Conservation (phyloP, 2,888 invertebrate species). For the Syritta pipiens region DNA sequence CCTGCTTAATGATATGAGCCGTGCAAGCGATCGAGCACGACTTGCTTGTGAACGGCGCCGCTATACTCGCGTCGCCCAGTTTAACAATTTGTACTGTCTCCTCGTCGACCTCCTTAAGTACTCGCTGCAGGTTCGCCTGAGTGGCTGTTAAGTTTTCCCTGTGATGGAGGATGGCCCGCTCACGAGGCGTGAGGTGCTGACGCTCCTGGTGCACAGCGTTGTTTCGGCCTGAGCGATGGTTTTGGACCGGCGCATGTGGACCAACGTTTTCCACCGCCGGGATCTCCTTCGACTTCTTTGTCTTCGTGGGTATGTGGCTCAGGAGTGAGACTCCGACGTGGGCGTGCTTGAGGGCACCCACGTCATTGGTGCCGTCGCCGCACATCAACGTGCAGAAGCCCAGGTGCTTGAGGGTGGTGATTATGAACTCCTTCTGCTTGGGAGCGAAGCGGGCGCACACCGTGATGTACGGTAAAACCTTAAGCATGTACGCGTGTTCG, state of each 20-base stretch:
- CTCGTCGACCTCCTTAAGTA: slow-evolving; percentile 92
- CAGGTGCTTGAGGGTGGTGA: slow-evolving; percentile 89
- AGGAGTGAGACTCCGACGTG: slow-evolving; percentile 96
- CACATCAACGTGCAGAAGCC: slow-evolving; percentile 98
- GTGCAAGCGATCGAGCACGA: slow-evolving; percentile 97
- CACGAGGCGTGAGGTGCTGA: slow-evolving; percentile 74
- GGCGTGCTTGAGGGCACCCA: slow-evolving; percentile 98
- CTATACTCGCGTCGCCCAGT: slow-evolving; percentile 98
- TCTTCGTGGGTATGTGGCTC: slow-evolving; percentile 87
- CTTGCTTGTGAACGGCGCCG: slow-evolving; percentile 99
- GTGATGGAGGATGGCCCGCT: slow-evolving; percentile 75
- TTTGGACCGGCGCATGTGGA: not conserved
- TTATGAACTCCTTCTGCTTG: slow-evolving; percentile 98
- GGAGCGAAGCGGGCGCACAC: slow-evolving; percentile 99
- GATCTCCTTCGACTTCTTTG: slow-evolving; percentile 71
- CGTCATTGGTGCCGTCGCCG: slow-evolving; percentile 99
- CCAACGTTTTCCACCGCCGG: slow-evolving; percentile 23
- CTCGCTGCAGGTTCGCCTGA: slow-evolving; percentile 77
- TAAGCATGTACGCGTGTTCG: slow-evolving; percentile 83
- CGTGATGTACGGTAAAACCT: slow-evolving; percentile 90
- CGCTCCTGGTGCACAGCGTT: slow-evolving; percentile 70
- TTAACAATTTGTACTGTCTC: slow-evolving; percentile 94
- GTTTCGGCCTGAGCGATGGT: slow-evolving; percentile 40
- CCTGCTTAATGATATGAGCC: slow-evolving; percentile 99
- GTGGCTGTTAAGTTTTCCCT: slow-evolving; percentile 76